These are phyloP conservation scores for Dasyprocta punctata DNA, from an alignment of 2,113 vertebrate genomes.

Conservation along the genomic window DNA sequence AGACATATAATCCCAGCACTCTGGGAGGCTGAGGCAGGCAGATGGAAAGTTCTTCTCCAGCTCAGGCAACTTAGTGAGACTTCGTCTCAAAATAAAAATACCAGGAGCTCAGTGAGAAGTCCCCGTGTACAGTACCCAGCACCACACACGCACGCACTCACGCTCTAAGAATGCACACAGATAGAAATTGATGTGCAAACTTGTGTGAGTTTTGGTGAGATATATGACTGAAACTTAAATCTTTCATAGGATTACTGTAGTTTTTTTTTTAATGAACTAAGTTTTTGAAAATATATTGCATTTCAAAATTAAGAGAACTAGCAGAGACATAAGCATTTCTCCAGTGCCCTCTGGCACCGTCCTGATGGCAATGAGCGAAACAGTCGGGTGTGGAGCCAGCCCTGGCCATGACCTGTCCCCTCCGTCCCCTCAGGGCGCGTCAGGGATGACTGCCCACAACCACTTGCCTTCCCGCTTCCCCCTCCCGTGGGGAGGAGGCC, in stretches of 20 bases:
- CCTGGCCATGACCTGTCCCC: background rate
- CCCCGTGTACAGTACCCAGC: background rate
- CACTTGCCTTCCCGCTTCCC: too few species aligned
- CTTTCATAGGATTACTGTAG: background rate
- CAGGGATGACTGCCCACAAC: rapidly evolving
- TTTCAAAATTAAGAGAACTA: constrained; percentile 28
- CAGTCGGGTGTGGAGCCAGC: background rate
- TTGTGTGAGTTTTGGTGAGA: background rate
- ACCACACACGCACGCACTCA: background rate
- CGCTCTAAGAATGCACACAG: background rate
- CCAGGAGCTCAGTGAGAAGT: background rate
- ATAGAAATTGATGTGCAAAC: background rate
- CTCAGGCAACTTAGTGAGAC: background rate
- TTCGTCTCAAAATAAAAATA: background rate
- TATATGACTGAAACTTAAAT: background rate
- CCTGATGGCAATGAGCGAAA: background rate
- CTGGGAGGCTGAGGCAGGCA: background rate
- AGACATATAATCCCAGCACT: background rate
- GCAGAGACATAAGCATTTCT: background rate
- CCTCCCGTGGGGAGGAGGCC: background rate
- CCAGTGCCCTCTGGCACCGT: background rate
- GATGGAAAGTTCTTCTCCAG: background rate
- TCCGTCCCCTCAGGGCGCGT: background rate
- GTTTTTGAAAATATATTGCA: background rate
- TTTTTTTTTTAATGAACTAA: background rate